phyloP scores from a whole-genome alignment of 2,113 vertebrate genomes.

The Myxocyprinus asiaticus region DNA sequence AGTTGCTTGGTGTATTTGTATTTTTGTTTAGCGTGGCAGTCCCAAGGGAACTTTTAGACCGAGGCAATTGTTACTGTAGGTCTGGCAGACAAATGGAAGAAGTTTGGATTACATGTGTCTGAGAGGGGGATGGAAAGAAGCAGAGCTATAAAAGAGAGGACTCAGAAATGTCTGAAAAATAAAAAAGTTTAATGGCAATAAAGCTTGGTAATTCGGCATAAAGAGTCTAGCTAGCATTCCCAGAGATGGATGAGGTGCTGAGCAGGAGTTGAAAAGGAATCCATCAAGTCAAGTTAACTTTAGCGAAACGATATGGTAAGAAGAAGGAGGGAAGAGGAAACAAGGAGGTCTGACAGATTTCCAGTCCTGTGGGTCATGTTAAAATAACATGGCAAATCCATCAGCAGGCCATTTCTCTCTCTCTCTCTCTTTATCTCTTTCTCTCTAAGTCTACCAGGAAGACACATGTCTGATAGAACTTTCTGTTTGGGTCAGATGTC shows the following conservation, averaged over 20 bases:
- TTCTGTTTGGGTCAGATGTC: conserved; percentile 57
- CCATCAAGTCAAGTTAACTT: conserved; percentile 19
- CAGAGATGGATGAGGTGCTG: conserved; percentile 9
- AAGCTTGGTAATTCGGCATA: too few relatives aligned
- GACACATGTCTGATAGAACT: conserved; percentile 17
- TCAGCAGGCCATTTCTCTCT: conserved; percentile 16
- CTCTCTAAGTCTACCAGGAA: not conserved
- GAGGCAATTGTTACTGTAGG: too few relatives aligned
- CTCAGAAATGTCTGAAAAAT: too few relatives aligned
- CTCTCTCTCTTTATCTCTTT: not conserved
- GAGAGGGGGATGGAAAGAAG: too few relatives aligned
- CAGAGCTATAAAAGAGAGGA: too few relatives aligned
- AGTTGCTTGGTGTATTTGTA: too few relatives aligned
- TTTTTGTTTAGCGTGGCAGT: too few relatives aligned
- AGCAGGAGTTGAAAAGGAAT: not conserved
- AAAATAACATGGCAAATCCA: conserved; percentile 26
- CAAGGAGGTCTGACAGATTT: not conserved
- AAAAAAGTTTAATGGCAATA: too few relatives aligned
- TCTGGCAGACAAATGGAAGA: too few relatives aligned
- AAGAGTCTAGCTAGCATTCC: not conserved
- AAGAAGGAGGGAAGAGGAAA: conserved; percentile 12
- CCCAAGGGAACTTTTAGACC: too few relatives aligned
- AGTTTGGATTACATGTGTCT: too few relatives aligned
- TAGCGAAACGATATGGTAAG: not conserved
- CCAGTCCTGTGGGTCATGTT: not conserved